Evolutionary conservation across 1,140 invertebrate species (phyloP).

Genomic region (Hypothenemus hampei): DNA sequence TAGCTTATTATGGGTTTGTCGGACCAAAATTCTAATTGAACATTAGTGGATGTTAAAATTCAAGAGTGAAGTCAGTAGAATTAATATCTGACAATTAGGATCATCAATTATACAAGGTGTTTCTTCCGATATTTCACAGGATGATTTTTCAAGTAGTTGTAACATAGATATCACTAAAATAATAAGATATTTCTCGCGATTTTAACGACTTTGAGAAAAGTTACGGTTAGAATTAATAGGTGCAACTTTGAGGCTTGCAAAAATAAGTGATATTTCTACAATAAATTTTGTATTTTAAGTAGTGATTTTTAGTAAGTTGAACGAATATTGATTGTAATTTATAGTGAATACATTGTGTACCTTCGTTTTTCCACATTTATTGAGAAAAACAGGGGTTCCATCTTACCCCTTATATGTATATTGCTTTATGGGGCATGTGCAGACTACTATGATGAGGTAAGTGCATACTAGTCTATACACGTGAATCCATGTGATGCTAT

Average conservation of each 20-base stretch:
- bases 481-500: not conserved
- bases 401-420: too few relatives aligned
- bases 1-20: too few relatives aligned
- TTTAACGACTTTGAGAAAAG: not conserved
- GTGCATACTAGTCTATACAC: not conserved
- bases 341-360: not conserved
- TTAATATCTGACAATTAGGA: too few relatives aligned
- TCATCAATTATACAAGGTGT: too few relatives aligned
- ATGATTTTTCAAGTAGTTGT: too few relatives aligned
- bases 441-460: not conserved
- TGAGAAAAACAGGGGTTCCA: not conserved
- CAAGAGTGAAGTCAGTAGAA: too few relatives aligned
- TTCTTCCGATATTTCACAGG: too few relatives aligned
- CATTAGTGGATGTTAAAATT: too few relatives aligned
- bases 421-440: not conserved
- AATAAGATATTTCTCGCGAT: not conserved
- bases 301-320: not conserved
- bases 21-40: too few relatives aligned
- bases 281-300: too few relatives aligned
- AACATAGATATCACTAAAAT: not conserved
- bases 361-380: not conserved
- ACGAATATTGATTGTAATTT: not conserved
- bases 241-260: too few relatives aligned
- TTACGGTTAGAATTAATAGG: not conserved
- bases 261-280: not conserved